Evolutionary conservation across 2,888 invertebrate species (phyloP), one percentile per base, ranked within the genome.

Genomic region (Microctonus aethiopoides): DNA sequence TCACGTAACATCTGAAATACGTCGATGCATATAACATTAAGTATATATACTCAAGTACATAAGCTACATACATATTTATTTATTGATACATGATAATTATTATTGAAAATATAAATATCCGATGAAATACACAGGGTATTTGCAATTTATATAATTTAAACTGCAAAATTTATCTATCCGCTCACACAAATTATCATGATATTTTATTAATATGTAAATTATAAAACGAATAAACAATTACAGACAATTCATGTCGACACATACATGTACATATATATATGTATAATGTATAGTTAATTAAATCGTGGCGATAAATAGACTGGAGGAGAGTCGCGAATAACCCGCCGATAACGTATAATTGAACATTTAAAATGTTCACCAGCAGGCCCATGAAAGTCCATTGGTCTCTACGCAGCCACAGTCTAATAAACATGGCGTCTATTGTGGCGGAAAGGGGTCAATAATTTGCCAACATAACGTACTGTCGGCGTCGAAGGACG

Each of bases 401-500:
- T 62, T 62, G 46, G 62, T 29, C 29, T 46, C 16, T 26, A 20
- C n/a, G 29, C n/a, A n/a, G 41, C 62, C 46, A 29, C 46, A 62
- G 41, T 46, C 16, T 46, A 62, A 62, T 62, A 62, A 24, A 62
- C 62, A 62, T 62, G n/a, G 46, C 46, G 24, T 11, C n/a, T 3
- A 29, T 22, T 11, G 13, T 1, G 22, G 7, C 7, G 29, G 24
- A n/a, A 2, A 2, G 26, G 11, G 24, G 11, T 22, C 56, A 24
- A 65, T 54, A 65, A 56, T 56, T 65, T 56, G 6, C 39, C 34
- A n/a, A 36, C 26, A 6, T 10, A 63, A 52, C 22, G 32, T 22
- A 63, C 13, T 52, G 11, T 22, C 13, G 52, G 26, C 20, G 67
- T 68, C 54, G 63, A 63, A 61, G 60, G 51, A 59, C 60, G 65